Conservation (phyloP, 1,140 invertebrate species). For the Drosophila cardini region DNA sequence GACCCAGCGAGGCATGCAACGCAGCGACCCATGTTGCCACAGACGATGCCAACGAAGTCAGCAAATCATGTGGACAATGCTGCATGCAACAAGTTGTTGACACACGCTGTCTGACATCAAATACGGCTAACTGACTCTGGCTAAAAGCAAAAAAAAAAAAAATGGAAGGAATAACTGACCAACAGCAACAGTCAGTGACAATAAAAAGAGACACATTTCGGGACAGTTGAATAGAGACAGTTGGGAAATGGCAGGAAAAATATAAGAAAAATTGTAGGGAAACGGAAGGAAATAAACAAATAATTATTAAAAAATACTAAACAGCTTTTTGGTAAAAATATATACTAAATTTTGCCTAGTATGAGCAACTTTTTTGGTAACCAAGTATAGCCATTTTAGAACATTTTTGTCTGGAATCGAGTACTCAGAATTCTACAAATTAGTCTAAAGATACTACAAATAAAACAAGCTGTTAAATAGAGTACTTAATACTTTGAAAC, state of each 20-base stretch:
- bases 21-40: constrained; percentile 42
- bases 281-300: no score
- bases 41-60: background rate
- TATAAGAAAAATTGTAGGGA: background rate
- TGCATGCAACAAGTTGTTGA: constrained; percentile 66
- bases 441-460: no score
- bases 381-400: no score
- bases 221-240: constrained; percentile 18
- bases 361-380: no score
- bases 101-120: constrained; percentile 44
- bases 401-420: no score
- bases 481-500: no score
- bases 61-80: constrained; percentile 31
- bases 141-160: constrained; percentile 10
- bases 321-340: no score
- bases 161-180: constrained; percentile 27
- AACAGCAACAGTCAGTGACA: constrained; percentile 8
- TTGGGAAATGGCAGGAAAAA: no score
- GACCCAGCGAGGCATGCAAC: constrained; percentile 48
- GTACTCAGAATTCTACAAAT: no score
- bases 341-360: no score
- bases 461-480: no score
- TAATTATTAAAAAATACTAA: no score
- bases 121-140: constrained; percentile 23
- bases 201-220: constrained; percentile 7